phyloP scores from a whole-genome alignment of 2,113 vertebrate species.

The Entosphenus tridentatus region DNA sequence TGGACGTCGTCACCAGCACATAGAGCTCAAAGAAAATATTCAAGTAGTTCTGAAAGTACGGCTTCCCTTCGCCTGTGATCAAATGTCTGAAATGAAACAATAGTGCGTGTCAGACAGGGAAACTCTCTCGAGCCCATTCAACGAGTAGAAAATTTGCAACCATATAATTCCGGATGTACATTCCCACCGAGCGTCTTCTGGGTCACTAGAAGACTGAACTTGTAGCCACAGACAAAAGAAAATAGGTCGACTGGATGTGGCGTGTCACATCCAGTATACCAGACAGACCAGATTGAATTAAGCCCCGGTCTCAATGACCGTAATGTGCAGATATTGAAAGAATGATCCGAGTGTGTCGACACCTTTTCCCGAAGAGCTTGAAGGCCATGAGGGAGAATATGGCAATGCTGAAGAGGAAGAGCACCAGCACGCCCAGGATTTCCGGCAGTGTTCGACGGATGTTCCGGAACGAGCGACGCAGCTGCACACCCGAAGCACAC shows the following conservation, averaged over 20 bases:
- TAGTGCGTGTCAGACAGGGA: not conserved
- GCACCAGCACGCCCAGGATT: constrained; percentile 52
- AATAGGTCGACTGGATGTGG: no score
- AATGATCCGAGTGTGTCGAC: no score
- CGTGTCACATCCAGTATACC: no score
- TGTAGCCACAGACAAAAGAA: no score
- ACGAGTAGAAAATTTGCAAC: no score
- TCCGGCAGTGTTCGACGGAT: constrained; percentile 63
- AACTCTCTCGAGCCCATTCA: no score
- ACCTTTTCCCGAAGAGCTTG: constrained; percentile 43
- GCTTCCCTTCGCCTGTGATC: constrained; percentile 29
- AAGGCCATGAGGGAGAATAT: constrained; percentile 76
- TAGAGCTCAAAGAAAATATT: constrained; percentile 62
- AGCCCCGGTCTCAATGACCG: no score
- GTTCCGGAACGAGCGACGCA: constrained; percentile 56
- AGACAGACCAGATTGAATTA: no score
- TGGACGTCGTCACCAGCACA: constrained; percentile 64
- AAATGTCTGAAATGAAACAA: constrained; percentile 29
- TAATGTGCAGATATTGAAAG: no score
- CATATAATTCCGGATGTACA: no score
- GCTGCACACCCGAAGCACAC: constrained; percentile 23
- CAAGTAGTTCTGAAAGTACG: constrained; percentile 54
- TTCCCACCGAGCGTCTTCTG: no score
- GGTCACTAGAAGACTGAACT: no score
- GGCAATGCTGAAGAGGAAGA: constrained; percentile 70